Evolutionary conservation across 1,140 invertebrate species (phyloP), one percentile per base, ranked within the genome.

Genomic region (Oryctes rhinoceros): DNA sequence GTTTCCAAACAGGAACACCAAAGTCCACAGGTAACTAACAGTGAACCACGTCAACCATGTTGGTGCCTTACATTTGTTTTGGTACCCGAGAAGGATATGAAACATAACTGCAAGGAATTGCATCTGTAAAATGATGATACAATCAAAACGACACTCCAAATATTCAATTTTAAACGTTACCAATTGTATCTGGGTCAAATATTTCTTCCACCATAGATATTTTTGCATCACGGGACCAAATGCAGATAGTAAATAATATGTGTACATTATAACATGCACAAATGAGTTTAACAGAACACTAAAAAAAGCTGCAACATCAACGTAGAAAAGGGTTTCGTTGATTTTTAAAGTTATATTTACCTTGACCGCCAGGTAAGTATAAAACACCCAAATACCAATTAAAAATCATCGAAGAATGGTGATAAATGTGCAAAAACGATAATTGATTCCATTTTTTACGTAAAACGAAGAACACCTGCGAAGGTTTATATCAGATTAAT

Each of bases 191-290:
- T 84, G 86, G 6, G 91, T 92, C 44, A 92, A 86, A 83, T 92
- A 90, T 82, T 88, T 90, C 84, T 92, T 92, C 90, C 90, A 92
- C 90, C 90, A 91, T 10, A 91, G 84, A 81, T 88, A 90, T 78
- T 87, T 88, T 82, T 88, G 88, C 81, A 89, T 87, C 5, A 84
- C 80, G n/a, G 90, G 90, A 30, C 90, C 90, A 75, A 90, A 80
- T n/a, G 89, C 88, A 1, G 90, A 84, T 39, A 90, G 83, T 35
- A 88, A 85, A 84, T 91, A 91, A 71, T 85, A 85, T 15, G 81
- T 76, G 76, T 85, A 85, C 84, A 85, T 85, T 37, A 85, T 79
- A 88, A 89, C 80, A 78, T 93, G 92, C 13, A 93, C 90, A 53
- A 90, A 89, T 77, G 89, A 89, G 84, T 93, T 93, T 79, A 92